Percentiles rank a stretch among this genome's conserved stretches.
These are phyloP conservation scores for Anableps anableps DNA, from an alignment of 2,797 vertebrate genomes.

Conservation along the genomic window DNA sequence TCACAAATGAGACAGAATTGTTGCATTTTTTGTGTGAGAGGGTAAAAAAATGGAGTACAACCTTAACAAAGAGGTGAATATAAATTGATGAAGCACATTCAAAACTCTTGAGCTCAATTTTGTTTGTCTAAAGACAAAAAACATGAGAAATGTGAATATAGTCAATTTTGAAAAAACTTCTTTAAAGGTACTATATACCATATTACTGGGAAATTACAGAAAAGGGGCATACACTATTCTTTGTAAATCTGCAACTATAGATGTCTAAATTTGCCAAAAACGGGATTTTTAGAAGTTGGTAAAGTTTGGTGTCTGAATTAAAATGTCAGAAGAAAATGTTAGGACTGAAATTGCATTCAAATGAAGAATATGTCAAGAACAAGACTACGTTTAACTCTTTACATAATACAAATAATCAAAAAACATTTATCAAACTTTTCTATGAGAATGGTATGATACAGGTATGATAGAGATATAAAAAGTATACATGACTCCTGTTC, in stretches of 20 bases:
- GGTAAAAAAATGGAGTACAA: not conserved
- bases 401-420: not conserved
- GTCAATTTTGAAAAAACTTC: no score
- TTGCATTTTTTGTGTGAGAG: not conserved
- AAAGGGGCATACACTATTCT: not conserved
- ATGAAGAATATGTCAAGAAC: not conserved
- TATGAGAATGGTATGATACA: not conserved
- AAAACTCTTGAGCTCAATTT: not conserved
- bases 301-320: not conserved
- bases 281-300: not conserved
- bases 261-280: not conserved
- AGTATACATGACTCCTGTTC: not conserved
- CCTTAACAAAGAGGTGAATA: not conserved
- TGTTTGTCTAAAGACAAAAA: not conserved
- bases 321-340: not conserved
- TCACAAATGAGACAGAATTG: constrained; percentile 7
- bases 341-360: not conserved
- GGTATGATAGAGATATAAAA: not conserved
- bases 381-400: not conserved
- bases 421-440: not conserved
- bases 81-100: not conserved
- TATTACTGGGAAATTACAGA: not conserved
- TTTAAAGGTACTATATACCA: no score
- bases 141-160: not conserved
- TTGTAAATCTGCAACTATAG: not conserved